These are phyloP conservation scores for Epistrophe eligans DNA, from an alignment of 2,888 invertebrate species.

Conservation along the genomic window DNA sequence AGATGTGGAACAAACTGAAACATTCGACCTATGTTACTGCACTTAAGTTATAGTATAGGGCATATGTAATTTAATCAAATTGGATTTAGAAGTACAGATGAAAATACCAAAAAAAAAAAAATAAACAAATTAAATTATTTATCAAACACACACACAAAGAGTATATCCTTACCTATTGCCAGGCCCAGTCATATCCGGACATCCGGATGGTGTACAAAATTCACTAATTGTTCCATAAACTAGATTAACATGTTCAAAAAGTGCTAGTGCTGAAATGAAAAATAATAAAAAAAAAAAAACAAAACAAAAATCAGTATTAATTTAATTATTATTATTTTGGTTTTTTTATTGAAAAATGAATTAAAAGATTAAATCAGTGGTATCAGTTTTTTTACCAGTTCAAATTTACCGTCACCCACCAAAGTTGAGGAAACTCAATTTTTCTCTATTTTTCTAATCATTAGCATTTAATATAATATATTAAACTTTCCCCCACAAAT, in stretches of 20 bases:
- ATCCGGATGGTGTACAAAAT: slow-evolving; percentile 97
- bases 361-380: neutral
- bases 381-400: neutral
- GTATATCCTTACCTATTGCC: slow-evolving; percentile 90
- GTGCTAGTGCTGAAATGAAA: slow-evolving; percentile 92
- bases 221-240: slow-evolving; percentile 99
- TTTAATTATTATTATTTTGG: slow-evolving; percentile 1
- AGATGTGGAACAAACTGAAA: slow-evolving; percentile 12
- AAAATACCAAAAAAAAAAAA: neutral
- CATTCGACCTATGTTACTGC: neutral
- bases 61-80: slow-evolving; percentile 15
- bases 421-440: no score
- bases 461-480: slow-evolving; percentile 38
- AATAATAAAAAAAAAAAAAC: slow-evolving; percentile 38
- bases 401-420: no score
- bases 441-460: no score
- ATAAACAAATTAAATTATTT: slow-evolving; percentile 25
- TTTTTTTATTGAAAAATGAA: neutral
- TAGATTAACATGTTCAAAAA: slow-evolving; percentile 99
- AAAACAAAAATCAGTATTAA: slow-evolving; percentile 2
- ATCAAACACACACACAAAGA: neutral
- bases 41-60: neutral
- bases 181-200: slow-evolving; percentile 98
- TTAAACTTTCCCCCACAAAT: slow-evolving; percentile 37
- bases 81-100: neutral